These are phyloP conservation scores for Thripadectes ignobilis DNA, from an alignment of 2,797 vertebrate genomes.

Conservation along the genomic window DNA sequence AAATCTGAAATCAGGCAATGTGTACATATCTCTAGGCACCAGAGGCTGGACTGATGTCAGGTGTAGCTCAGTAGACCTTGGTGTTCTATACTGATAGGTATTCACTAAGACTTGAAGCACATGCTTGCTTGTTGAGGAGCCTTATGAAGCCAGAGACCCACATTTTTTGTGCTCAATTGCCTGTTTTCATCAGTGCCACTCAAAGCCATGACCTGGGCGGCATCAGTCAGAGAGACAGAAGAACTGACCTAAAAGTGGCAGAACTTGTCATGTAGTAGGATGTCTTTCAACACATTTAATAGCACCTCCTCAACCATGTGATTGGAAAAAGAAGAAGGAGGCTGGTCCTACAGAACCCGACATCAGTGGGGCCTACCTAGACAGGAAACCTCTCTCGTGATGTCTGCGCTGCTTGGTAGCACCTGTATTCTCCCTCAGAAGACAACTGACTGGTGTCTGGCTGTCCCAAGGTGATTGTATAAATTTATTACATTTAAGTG, in stretches of 20 bases:
- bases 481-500: not conserved
- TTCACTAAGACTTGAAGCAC: not conserved
- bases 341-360: not conserved
- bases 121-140: not conserved
- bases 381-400: not conserved
- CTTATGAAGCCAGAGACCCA: not conserved
- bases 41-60: not conserved
- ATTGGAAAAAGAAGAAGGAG: not conserved
- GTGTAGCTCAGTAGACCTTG: not conserved
- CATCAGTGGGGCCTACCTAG: not conserved
- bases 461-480: not conserved
- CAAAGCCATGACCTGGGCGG: not conserved
- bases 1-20: not conserved
- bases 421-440: not conserved
- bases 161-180: not conserved
- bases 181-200: not conserved
- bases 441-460: not conserved
- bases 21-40: not conserved
- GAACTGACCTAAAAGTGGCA: not conserved
- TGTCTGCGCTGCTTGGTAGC: not conserved
- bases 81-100: not conserved
- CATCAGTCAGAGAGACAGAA: not conserved
- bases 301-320: not conserved
- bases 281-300: not conserved
- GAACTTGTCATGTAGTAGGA: not conserved